Evolutionary conservation across 2,888 invertebrate genomes (phyloP).

Genomic region (Linyphia triangularis): DNA sequence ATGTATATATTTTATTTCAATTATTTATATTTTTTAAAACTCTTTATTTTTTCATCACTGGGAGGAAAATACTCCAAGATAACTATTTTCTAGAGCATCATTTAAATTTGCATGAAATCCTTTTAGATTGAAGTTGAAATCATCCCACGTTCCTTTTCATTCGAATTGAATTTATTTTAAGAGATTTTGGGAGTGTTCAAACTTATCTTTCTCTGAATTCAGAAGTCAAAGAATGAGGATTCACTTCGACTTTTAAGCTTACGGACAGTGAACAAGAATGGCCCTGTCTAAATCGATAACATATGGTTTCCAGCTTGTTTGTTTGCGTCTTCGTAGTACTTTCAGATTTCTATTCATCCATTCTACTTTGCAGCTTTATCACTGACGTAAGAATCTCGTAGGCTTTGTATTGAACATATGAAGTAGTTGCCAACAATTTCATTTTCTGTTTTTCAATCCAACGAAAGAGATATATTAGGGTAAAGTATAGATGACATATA

Average conservation of each 20-base stretch:
- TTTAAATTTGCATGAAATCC: no score
- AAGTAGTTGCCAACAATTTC: not conserved
- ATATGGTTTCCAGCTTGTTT: conserved; percentile 3
- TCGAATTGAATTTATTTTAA: no score
- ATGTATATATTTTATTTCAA: no score
- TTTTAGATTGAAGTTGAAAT: no score
- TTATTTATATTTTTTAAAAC: no score
- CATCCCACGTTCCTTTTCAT: no score
- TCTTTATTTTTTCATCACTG: no score
- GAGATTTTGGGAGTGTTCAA: not conserved
- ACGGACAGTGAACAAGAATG: not conserved
- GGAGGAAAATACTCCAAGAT: no score
- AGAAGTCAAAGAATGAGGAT: not conserved
- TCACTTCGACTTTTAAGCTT: not conserved
- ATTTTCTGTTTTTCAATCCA: not conserved
- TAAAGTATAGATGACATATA: not conserved
- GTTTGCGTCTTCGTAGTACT: not conserved
- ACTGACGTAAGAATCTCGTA: not conserved
- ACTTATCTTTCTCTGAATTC: not conserved
- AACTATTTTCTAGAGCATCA: no score
- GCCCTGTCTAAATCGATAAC: not conserved
- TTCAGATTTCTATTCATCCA: not conserved
- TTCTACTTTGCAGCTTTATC: not conserved
- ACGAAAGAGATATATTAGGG: not conserved
- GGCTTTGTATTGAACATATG: not conserved